Percentiles rank a stretch among this genome's conserved stretches.
These are phyloP conservation scores for Scrobipalpa atriplicella DNA, from an alignment of 2,888 invertebrate genomes.

Conservation along the genomic window DNA sequence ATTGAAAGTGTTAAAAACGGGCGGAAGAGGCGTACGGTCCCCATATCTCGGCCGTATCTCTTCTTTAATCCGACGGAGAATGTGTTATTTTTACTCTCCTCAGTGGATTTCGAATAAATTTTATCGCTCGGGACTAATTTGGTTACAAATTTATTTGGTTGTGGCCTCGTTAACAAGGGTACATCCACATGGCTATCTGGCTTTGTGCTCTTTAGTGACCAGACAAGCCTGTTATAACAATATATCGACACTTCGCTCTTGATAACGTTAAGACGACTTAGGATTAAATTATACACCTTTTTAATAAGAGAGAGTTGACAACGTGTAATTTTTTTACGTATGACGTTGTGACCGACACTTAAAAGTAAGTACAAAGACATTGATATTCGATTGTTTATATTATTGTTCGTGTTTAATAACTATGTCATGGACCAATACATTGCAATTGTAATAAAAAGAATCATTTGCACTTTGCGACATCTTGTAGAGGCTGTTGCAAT, in stretches of 20 bases:
- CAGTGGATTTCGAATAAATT: conserved; percentile 82
- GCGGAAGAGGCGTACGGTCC: conserved; percentile 74
- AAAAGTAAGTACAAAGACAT: conserved; percentile 55
- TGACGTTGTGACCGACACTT: conserved; percentile 58
- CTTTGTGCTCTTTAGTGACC: conserved; percentile 75
- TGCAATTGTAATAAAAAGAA: conserved; percentile 40
- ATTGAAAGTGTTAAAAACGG: conserved; percentile 83
- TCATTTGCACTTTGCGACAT: conserved; percentile 31
- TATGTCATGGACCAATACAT: conserved; percentile 54
- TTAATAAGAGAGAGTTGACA: conserved; percentile 43
- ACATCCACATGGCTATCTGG: conserved; percentile 78
- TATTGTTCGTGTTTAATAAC: conserved; percentile 60
- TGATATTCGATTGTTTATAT: conserved; percentile 63
- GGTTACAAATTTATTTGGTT: conserved; percentile 83
- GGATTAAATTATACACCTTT: conserved; percentile 79
- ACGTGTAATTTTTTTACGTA: conserved; percentile 69
- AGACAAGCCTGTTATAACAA: conserved; percentile 76
- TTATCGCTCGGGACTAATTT: conserved; percentile 82
- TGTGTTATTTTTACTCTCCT: conserved; percentile 82
- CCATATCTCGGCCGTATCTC: conserved; percentile 79
- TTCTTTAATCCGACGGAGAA: conserved; percentile 81
- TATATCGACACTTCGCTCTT: conserved; percentile 77
- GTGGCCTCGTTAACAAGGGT: conserved; percentile 80
- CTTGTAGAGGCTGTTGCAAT: too few relatives aligned
- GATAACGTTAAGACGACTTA: conserved; percentile 81